phyloP scores from a whole-genome alignment of 2,113 vertebrate species.

The Gavialis gangeticus region DNA sequence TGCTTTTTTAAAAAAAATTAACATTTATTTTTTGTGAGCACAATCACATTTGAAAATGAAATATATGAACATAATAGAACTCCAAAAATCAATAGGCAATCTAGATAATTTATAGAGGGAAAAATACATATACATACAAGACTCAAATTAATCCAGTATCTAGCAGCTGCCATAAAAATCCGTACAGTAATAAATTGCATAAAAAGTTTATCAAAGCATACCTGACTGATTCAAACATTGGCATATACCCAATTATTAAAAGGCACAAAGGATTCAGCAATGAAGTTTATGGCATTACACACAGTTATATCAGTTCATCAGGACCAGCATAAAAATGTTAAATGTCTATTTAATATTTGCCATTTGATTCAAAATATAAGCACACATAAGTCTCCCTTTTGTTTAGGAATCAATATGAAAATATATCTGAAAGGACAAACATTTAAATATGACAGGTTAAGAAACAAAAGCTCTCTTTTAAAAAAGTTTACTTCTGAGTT shows the following conservation, averaged over 20 bases:
- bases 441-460: background rate
- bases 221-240: background rate
- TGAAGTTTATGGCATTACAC: conserved; percentile 1
- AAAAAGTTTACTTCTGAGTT: background rate
- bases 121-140: conserved; percentile 44
- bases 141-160: background rate
- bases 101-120: conserved; percentile 47
- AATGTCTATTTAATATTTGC: background rate
- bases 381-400: background rate
- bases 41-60: conserved; percentile 6
- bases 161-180: conserved; percentile 40
- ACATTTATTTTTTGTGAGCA: conserved; percentile 6
- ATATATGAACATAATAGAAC: conserved; percentile 11
- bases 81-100: background rate
- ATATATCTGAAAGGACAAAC: background rate
- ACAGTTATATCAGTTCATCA: conserved; percentile 25
- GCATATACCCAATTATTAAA: conserved; percentile 22
- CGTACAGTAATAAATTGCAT: conserved; percentile 17
- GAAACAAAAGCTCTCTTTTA: background rate
- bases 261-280: conserved; percentile 56
- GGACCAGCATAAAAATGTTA: conserved; percentile 41
- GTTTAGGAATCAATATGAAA: background rate
- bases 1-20: background rate
- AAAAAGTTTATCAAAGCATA: conserved; percentile 39
- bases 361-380: background rate